Base-by-base conservation (phyloP, 2,113 vertebrate genomes). In the Erythrocercus mccallii region DNA sequence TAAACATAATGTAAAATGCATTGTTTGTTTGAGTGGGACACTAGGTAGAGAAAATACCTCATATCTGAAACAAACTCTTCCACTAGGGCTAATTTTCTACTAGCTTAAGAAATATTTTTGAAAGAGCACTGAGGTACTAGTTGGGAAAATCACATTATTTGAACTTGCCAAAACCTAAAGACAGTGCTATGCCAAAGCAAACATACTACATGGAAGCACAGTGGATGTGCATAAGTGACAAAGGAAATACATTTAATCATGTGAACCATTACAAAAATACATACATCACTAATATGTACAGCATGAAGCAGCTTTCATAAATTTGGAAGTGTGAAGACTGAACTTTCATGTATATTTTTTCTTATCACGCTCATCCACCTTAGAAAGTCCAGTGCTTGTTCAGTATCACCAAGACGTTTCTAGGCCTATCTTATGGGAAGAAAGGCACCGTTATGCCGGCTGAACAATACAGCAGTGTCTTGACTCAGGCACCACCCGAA, bases 391-490 rank as follows among this genome's bases (percentile, higher is more conserved):
- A 54, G 65, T 1, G 2, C 14, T 60, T 33, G 7, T n/a, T 66
- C 37, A 86, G 38, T 48, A 81, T 71, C 84, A 60, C 15, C 10
- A 30, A 80, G 57, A 66, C n/a, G 30, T 51, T 73, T 62, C 76
- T 44, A 73, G 61, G 45, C 15, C 19, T 66, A 21, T 84, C 9
- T 42, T 19, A 70, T 2, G 5, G 38, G 65, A 90, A 73, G 38
- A 91, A 10, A 33, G 45, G 37, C 48, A 57, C 17, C 16, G 62
- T 86, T 95, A 78, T 88, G 78, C 51, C 80, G 83, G 68, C 48
- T 61, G 47, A 95, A 94, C 94, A 96, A 93, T 71, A 45, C 10
- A 12, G 33, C 51, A 91, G 51, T 91, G 84, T 93, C 90, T 68
- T 62, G n/a, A 37, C 21, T 44, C 54, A 18, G 23, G 54, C 51